Evolutionary conservation across 2,888 invertebrate genomes (phyloP).

Genomic region (Mamestra brassicae): DNA sequence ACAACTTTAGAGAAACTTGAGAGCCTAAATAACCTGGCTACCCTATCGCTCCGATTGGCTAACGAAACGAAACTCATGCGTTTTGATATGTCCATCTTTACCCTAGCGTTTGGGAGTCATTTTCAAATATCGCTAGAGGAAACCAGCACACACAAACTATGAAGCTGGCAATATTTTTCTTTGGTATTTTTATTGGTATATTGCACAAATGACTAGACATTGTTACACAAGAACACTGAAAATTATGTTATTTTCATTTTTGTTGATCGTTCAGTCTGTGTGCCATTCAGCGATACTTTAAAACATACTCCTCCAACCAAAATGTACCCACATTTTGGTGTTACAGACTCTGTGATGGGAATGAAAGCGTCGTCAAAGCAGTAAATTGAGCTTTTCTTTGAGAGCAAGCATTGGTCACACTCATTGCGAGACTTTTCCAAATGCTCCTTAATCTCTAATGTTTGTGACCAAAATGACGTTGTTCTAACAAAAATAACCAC

Average conservation of each 20-base stretch:
- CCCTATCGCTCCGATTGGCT: slow-evolving; percentile 78
- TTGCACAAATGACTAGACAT: slow-evolving; percentile 37
- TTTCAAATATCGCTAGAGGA: slow-evolving; percentile 24
- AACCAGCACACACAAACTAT: neutral
- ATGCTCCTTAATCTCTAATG: neutral
- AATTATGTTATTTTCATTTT: neutral
- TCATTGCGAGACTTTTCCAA: neutral
- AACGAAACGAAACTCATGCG: slow-evolving; percentile 67
- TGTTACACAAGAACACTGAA: neutral
- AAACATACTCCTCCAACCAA: slow-evolving; percentile 37
- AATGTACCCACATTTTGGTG: slow-evolving; percentile 45
- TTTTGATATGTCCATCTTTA: slow-evolving; percentile 83
- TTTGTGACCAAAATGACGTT: slow-evolving; percentile 10
- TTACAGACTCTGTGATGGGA: slow-evolving; percentile 56
- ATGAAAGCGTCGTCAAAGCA: slow-evolving; percentile 46
- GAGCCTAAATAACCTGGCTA: slow-evolving; percentile 78
- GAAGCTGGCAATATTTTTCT: slow-evolving; percentile 14
- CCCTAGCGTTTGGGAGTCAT: slow-evolving; percentile 65
- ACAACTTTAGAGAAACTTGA: slow-evolving; percentile 68
- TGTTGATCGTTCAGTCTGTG: neutral
- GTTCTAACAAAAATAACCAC: slow-evolving; percentile 12
- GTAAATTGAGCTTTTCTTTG: slow-evolving; percentile 20
- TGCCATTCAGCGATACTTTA: slow-evolving; percentile 27
- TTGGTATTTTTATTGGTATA: slow-evolving; percentile 34
- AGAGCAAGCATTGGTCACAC: slow-evolving; percentile 27